A percentile compares a stretch with the other conserved stretches of the same genome.
phyloP scores from a whole-genome alignment of 1,140 invertebrate species.

The Teleopsis dalmanni region DNA sequence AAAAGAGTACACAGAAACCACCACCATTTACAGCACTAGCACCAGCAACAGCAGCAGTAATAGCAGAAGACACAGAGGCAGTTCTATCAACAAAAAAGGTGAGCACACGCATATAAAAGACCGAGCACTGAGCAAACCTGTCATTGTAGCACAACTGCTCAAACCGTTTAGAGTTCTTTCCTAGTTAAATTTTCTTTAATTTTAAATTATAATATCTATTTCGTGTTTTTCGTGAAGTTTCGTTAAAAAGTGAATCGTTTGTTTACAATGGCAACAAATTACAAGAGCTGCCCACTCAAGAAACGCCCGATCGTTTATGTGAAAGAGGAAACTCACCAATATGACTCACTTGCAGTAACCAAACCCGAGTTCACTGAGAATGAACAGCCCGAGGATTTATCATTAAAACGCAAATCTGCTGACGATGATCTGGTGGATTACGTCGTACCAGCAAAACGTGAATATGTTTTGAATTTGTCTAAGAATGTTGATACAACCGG shows the following conservation, averaged over 20 bases:
- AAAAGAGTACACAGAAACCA: too few species aligned
- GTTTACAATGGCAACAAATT: constrained; percentile 47
- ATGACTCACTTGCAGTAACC: constrained; percentile 17
- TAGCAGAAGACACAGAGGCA: constrained; percentile 26
- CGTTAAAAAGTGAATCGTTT: constrained; percentile 7
- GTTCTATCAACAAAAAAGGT: constrained; percentile 1
- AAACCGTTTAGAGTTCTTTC: constrained; percentile 31
- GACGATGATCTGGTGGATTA: constrained; percentile 24
- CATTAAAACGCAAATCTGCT: constrained; percentile 30
- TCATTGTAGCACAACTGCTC: constrained; percentile 39
- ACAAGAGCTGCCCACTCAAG: constrained; percentile 81
- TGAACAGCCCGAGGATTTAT: constrained; percentile 59
- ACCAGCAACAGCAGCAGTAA: not conserved
- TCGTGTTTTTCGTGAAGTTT: not conserved
- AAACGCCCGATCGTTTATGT: constrained; percentile 69
- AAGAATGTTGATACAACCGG: constrained; percentile 22
- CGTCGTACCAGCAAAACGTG: constrained; percentile 26
- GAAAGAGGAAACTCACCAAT: constrained; percentile 30
- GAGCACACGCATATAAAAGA: constrained; percentile 33
- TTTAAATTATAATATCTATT: constrained; percentile 2
- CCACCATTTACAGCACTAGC: not conserved
- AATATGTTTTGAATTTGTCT: constrained; percentile 37
- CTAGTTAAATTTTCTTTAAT: too few species aligned
- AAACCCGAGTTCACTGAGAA: constrained; percentile 7
- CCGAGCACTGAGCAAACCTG: constrained; percentile 31